phyloP scores from a whole-genome alignment of 2,888 invertebrate genomes.

The Dyspetes luteomarginatus region DNA sequence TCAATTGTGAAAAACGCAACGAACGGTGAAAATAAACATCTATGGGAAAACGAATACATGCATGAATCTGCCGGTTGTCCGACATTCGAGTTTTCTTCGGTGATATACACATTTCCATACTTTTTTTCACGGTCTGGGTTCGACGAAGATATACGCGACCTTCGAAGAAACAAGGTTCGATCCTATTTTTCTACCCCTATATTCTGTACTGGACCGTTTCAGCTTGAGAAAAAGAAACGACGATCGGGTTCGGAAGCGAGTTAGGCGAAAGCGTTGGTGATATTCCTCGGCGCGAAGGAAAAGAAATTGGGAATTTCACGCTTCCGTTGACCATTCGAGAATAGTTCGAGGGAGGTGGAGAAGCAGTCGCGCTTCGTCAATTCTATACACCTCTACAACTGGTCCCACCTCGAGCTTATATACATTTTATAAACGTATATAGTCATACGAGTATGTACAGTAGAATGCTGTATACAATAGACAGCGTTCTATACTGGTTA shows the following conservation, averaged over 20 bases:
- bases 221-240: constrained; percentile 39
- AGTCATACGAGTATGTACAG: background rate
- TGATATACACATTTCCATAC: constrained; percentile 19
- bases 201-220: constrained; percentile 17
- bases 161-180: constrained; percentile 14
- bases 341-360: constrained; percentile 58
- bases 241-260: constrained; percentile 44
- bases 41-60: background rate
- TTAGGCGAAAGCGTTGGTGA: constrained; percentile 63
- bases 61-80: constrained; percentile 30
- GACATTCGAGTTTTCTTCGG: constrained; percentile 15
- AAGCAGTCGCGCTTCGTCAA: constrained; percentile 52
- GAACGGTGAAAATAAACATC: constrained; percentile 24
- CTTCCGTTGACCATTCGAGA: constrained; percentile 79
- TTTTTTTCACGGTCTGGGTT: constrained; percentile 13
- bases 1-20: background rate
- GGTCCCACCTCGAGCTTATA: constrained; percentile 40
- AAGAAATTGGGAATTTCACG: constrained; percentile 82
- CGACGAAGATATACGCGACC: constrained; percentile 29
- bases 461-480: background rate
- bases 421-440: background rate
- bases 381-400: constrained; percentile 46
- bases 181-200: constrained; percentile 7
- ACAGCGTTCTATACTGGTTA: constrained; percentile 18
- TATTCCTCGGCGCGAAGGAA: constrained; percentile 75